phyloP scores from a whole-genome alignment of 2,113 vertebrate genomes.

The Pteronura brasiliensis region DNA sequence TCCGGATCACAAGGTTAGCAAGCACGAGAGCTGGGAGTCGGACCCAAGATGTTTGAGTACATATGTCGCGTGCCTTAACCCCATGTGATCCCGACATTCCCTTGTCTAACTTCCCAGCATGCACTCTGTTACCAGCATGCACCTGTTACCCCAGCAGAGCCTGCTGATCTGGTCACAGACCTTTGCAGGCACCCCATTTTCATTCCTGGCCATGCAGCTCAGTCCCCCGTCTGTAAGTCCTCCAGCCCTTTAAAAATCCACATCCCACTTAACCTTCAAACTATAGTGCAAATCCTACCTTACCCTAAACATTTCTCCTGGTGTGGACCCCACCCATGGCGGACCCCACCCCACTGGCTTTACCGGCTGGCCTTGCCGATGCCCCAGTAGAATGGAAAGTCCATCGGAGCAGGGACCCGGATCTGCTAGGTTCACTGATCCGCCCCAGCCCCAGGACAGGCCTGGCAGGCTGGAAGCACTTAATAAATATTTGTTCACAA shows the following conservation, averaged over 20 bases:
- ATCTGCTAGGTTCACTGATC: not conserved
- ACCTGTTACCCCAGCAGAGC: not conserved
- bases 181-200: not conserved
- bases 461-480: not conserved
- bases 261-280: not conserved
- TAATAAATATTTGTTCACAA: slow-evolving; percentile 4
- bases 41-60: not conserved
- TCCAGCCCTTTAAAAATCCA: not conserved
- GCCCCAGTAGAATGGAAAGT: not conserved
- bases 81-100: not conserved
- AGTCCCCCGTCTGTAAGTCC: not conserved
- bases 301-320: not conserved
- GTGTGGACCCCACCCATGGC: not conserved
- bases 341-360: not conserved
- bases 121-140: not conserved
- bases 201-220: not conserved
- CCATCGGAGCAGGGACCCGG: not conserved
- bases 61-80: not conserved
- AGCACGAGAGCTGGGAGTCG: not conserved
- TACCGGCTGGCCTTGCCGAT: not conserved
- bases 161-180: not conserved
- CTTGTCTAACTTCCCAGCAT: not conserved
- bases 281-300: not conserved
- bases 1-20: not conserved
- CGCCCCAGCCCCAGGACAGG: not conserved